Evolutionary conservation across 1,140 invertebrate species (phyloP).

Genomic region (Venturia canescens): DNA sequence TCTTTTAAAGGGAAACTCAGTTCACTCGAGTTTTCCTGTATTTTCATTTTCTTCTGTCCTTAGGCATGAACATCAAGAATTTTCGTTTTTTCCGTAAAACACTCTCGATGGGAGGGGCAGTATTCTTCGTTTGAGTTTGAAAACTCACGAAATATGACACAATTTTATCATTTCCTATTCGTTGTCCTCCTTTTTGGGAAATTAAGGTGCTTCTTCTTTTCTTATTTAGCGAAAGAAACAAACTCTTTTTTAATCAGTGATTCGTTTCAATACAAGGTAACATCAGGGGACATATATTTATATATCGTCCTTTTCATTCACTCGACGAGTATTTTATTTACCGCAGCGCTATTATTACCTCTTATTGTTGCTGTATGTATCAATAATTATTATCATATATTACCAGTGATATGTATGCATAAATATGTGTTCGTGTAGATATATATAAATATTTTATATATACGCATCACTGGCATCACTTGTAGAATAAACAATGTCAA

Average conservation of each 20-base stretch:
- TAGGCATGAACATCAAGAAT: too few relatives aligned
- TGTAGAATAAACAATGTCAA: not conserved
- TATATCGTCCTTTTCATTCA: not conserved
- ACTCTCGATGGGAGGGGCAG: slow-evolving; percentile 19
- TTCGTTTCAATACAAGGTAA: not conserved
- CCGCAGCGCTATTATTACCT: not conserved
- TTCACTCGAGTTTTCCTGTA: slow-evolving; percentile 66
- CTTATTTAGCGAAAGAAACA: too few relatives aligned
- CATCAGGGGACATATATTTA: not conserved
- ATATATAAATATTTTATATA: not conserved
- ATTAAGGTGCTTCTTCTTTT: too few relatives aligned
- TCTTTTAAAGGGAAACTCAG: slow-evolving; percentile 75
- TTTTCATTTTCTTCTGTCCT: not conserved
- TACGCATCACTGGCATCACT: not conserved
- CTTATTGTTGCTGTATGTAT: not conserved
- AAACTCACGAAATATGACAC: too few relatives aligned
- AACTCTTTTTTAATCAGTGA: not conserved
- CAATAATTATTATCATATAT: not conserved
- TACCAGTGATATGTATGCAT: not conserved
- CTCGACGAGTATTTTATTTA: slow-evolving; percentile 4
- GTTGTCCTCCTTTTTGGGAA: too few relatives aligned
- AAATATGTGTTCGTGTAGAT: not conserved
- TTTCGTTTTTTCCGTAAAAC: not conserved
- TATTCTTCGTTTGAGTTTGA: not conserved
- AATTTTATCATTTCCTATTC: too few relatives aligned